These are phyloP conservation scores for Rhagonycha lutea DNA, from an alignment of 2,888 invertebrate species.

Conservation along the genomic window DNA sequence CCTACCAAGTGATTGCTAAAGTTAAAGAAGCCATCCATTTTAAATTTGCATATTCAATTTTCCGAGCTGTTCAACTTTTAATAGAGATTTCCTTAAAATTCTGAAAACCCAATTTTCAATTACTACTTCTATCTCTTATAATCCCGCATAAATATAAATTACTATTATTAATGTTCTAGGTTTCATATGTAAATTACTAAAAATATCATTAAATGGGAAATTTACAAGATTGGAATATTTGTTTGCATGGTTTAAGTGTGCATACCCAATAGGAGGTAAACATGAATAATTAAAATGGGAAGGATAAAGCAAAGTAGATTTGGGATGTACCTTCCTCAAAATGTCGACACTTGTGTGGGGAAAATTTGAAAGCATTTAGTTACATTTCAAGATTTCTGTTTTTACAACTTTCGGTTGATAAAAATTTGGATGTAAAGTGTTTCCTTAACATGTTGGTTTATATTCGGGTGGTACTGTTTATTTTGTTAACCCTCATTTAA, in stretches of 20 bases:
- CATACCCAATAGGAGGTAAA: not conserved
- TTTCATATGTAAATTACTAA: not conserved
- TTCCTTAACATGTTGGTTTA: not conserved
- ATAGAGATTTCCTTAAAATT: constrained; percentile 12
- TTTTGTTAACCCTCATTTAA: not conserved
- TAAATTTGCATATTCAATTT: constrained; percentile 21
- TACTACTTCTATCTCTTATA: not conserved
- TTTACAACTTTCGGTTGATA: not conserved
- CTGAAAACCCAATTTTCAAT: constrained; percentile 9
- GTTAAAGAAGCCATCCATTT: constrained; percentile 21
- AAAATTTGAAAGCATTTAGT: not conserved
- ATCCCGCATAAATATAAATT: not conserved
- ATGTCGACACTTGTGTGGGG: not conserved
- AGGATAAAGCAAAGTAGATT: not conserved
- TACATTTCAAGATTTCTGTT: not conserved
- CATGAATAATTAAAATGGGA: constrained; percentile 1
- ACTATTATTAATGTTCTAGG: not conserved
- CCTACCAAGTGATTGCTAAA: constrained; percentile 13
- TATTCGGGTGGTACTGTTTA: not conserved
- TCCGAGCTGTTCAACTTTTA: constrained; percentile 21
- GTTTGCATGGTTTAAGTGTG: not conserved
- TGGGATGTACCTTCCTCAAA: not conserved
- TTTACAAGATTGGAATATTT: not conserved
- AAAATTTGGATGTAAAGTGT: not conserved
- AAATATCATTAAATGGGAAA: not conserved